phyloP scores from a whole-genome alignment of 2,888 invertebrate species.

The Drosophila neonasuta region DNA sequence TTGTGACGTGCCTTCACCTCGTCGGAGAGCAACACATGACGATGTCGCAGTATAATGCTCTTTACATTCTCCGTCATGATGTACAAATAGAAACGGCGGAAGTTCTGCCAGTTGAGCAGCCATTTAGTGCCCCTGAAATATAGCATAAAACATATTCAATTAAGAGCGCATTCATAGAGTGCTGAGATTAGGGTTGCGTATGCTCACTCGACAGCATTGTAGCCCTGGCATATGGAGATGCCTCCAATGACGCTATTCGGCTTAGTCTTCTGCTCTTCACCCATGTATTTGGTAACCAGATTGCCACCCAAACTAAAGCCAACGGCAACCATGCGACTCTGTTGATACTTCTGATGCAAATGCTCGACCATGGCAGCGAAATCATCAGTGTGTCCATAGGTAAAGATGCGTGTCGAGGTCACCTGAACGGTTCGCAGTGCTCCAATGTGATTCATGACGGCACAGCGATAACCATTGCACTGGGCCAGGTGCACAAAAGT shows the following conservation, averaged over 20 bases:
- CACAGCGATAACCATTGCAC: constrained; percentile 94
- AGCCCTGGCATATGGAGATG: constrained; percentile 96
- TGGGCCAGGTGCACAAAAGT: constrained; percentile 96
- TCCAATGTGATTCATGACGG: constrained; percentile 96
- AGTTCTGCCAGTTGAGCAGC: constrained; percentile 93
- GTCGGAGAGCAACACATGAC: constrained; percentile 88
- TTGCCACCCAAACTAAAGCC: constrained; percentile 98
- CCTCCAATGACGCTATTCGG: constrained; percentile 91
- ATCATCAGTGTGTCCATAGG: constrained; percentile 96
- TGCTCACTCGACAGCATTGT: constrained; percentile 93
- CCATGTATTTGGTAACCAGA: constrained; percentile 95
- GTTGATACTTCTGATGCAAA: constrained; percentile 88
- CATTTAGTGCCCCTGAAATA: constrained; percentile 88
- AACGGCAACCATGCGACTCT: constrained; percentile 90
- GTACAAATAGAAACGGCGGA: constrained; percentile 94
- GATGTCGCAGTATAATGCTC: constrained; percentile 92
- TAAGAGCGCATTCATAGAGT: neutral
- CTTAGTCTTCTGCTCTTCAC: constrained; percentile 87
- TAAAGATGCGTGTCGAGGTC: constrained; percentile 94
- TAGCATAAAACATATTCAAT: neutral
- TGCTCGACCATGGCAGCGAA: constrained; percentile 91
- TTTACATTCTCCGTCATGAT: constrained; percentile 97
- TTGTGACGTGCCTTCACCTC: constrained; percentile 87
- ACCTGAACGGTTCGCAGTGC: constrained; percentile 92
- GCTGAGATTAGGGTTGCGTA: constrained; percentile 55